Base-by-base conservation (phyloP, 2,113 vertebrate genomes). In the Azemiops feae region DNA sequence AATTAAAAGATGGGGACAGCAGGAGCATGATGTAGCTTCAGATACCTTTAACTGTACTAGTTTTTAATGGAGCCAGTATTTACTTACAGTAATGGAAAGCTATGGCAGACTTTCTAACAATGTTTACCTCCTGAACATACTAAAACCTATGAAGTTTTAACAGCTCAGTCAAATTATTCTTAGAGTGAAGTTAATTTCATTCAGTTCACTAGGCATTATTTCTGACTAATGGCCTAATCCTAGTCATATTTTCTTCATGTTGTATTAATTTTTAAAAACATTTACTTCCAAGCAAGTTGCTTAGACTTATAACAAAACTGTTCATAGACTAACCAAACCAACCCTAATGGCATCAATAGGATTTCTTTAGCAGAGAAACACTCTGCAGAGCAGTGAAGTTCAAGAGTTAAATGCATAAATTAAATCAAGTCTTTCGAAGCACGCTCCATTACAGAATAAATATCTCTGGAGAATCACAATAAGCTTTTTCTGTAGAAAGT, bases 331-430 rank as follows among this genome's bases (percentile, higher is more conserved):
- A 30, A 85, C 54, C 16, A 8, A 50, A 50, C 47, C 47, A 50
- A 22, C 12, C 91, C 93, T 97, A 96, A 96, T 97, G 94, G 94
- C 87, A 54, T 92, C 95, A 94, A 27, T 96, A 81, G 0, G 0
- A 96, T 96, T 95, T 92, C 95, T 94, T 97, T 97, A 96, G 95
- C 91, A 93, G 91, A 95, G 95, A 95, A 96, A 10, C 52, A 92
- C 93, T 94, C 93, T 87, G 85, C 92, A 95, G 6, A 81, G 87
- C 87, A 85, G 39, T 1, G 92, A 89, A 95, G 94, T 94, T 92
- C 93, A 91, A 34, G 92, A 96, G 92, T 95, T 96, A 96, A 97
- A 96, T 94, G 94, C 85, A 91, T 57, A 94, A 96, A 96, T 94
- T 95, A 95, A 96, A 92, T 90, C 90, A 86, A 95, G 34, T 92